A percentile compares a stretch with the other conserved stretches of the same genome.
Conservation (phyloP, 23 tunicate genomes). For the Clavelina lepadiformis region DNA sequence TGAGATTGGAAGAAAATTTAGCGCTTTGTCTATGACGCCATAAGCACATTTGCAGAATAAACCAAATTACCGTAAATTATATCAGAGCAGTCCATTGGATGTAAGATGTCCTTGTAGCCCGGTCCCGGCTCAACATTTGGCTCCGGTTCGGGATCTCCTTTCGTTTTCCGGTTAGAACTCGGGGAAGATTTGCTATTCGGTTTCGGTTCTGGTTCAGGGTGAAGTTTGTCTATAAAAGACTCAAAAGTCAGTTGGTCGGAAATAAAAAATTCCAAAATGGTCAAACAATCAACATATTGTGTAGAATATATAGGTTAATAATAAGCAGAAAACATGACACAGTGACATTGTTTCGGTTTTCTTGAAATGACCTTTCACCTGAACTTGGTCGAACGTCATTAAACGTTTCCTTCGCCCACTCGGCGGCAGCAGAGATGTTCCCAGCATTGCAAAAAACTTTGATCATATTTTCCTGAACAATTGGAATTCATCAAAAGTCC, state of each 20-base stretch:
- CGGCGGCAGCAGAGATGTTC: constrained; percentile 36
- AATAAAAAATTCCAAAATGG: too few relatives aligned
- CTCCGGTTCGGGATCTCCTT: constrained; percentile 26
- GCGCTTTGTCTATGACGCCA: too few relatives aligned
- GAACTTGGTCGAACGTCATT: background rate
- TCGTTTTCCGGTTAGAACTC: constrained; percentile 9
- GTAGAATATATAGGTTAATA: too few relatives aligned
- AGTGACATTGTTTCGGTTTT: too few relatives aligned
- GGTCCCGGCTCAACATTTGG: constrained; percentile 19
- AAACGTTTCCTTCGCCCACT: constrained; percentile 36
- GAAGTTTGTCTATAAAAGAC: too few relatives aligned
- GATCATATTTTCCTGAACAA: constrained; percentile 28
- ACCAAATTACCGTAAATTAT: constrained; percentile 34
- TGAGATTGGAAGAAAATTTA: constrained; percentile 3
- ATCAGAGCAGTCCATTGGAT: constrained; percentile 82
- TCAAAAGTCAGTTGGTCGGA: too few relatives aligned
- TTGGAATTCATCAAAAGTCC: background rate
- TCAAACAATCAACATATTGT: too few relatives aligned
- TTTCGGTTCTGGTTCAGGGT: constrained; percentile 22
- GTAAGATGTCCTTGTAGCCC: constrained; percentile 9
- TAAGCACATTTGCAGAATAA: background rate
- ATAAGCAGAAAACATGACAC: too few relatives aligned
- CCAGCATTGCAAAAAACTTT: constrained; percentile 49
- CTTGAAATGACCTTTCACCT: background rate
- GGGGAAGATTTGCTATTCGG: too few relatives aligned